Base-by-base conservation (phyloP, 2,888 invertebrate species). In the Temnothorax ravouxi region DNA sequence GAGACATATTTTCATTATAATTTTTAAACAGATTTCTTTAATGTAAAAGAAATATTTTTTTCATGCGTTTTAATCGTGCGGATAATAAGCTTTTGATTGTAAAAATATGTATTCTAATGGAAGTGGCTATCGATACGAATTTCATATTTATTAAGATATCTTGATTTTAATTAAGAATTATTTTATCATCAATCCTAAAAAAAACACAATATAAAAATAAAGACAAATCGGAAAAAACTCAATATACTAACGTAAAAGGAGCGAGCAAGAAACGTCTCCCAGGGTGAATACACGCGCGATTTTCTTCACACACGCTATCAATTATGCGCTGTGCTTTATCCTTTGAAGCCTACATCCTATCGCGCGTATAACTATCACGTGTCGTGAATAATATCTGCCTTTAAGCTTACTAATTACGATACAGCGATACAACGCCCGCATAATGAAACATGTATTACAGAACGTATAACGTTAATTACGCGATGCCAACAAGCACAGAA, bases 121-220 rank as follows among this genome's bases (percentile, higher is more conserved):
- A 72, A 87, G 80, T 59, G 82, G 69, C 66, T 79, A 75, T 67
- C 80, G 66, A 87, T 69, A 64, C 59, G 72, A 86, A 75, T 87
- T 90, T 89, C 72, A 85, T 84, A 90, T 86, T 87, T 86, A 62
- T 71, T 72, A 5, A 44, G 77, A 80, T 77, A 81, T 85, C 85
- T 88, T 88, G 86, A 89, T 89, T 90, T 86, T 82, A 88, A 90
- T 92, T 87, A 87, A 87, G 75, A 6, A 18, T 52, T 50, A 34
- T 83, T 86, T 74, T 21, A 67, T 61, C 62, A 52, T 76, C 13
- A 3, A 38, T 44, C 21, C 41, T 21, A 38, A n/a, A 69, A 74
- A n/a, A 29, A 11, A 1, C 25, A 59, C 29, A 29, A 29, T 29
- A 29, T 18, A 47, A 67, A 54, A 41, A 59, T 0, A 1, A 62